Evolutionary conservation across 2,888 invertebrate genomes (phyloP).

Genomic region (Drosophila cracens): DNA sequence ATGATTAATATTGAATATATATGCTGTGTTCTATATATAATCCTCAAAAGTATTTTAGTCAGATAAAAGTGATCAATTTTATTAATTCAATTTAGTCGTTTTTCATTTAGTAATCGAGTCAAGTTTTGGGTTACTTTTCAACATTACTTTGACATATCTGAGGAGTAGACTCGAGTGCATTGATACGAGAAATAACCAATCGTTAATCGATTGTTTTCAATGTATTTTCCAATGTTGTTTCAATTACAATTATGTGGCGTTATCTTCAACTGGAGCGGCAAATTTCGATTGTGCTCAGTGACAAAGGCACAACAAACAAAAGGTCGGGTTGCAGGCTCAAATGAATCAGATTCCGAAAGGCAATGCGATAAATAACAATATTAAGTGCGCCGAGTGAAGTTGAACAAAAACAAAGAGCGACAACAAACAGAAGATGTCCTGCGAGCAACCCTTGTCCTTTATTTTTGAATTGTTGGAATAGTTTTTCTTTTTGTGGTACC

Average conservation of each 20-base stretch:
- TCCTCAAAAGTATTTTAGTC: background rate
- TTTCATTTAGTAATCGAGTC: too few relatives aligned
- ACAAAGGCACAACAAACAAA: conserved; percentile 66
- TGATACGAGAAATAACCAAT: background rate
- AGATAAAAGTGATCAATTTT: background rate
- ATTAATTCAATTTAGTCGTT: background rate
- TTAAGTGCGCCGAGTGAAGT: conserved; percentile 59
- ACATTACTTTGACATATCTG: background rate
- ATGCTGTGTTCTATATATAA: background rate
- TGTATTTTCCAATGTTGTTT: conserved; percentile 20
- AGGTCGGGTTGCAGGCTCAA: conserved; percentile 22
- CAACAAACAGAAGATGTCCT: conserved; percentile 41
- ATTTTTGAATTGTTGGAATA: conserved; percentile 5
- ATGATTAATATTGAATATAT: background rate
- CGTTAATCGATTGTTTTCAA: conserved; percentile 25
- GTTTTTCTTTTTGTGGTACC: conserved; percentile 9
- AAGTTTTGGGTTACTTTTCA: background rate
- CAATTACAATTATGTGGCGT: conserved; percentile 47
- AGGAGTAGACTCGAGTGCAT: background rate
- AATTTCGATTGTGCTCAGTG: conserved; percentile 48
- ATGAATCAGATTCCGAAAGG: conserved; percentile 31
- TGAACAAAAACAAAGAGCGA: conserved; percentile 68
- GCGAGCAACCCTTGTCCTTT: conserved; percentile 50
- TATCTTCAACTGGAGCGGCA: conserved; percentile 52
- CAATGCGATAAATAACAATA: conserved; percentile 66